Evolutionary conservation across 2,113 vertebrate genomes (phyloP).

Genomic region (Erythrolamprus reginae): DNA sequence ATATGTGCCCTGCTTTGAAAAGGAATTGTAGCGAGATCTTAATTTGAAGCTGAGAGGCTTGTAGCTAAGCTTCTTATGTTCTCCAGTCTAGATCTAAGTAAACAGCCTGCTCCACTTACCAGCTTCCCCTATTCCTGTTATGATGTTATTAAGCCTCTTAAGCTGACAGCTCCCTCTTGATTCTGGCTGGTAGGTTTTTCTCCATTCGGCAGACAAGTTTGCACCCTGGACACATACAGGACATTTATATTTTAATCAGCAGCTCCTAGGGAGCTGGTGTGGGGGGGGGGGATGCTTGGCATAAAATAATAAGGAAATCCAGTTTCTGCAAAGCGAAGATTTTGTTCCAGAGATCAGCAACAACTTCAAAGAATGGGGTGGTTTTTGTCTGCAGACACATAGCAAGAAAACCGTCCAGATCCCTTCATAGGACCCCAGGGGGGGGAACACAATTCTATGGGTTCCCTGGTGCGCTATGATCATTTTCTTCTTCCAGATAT

Average conservation of each 20-base stretch:
- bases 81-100: slow-evolving; percentile 65
- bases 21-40: slow-evolving; percentile 48
- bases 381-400: neutral
- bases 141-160: slow-evolving; percentile 64
- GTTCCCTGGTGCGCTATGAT: neutral
- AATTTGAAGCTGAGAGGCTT: slow-evolving; percentile 43
- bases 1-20: slow-evolving; percentile 51
- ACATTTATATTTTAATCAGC: slow-evolving; percentile 9
- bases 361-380: no score
- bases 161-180: slow-evolving; percentile 40
- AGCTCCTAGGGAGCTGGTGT: neutral
- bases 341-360: neutral
- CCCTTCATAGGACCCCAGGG: neutral
- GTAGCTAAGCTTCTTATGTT: slow-evolving; percentile 63
- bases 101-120: slow-evolving; percentile 60
- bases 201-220: neutral
- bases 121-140: slow-evolving; percentile 56
- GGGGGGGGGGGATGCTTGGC: neutral
- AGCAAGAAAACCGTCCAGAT: neutral
- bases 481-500: neutral
- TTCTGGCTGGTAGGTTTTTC: slow-evolving; percentile 48
- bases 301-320: neutral
- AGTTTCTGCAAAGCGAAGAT: neutral
- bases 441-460: neutral
- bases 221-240: neutral